Conservation (phyloP, 2,888 invertebrate genomes). For the Allygus modestus region DNA sequence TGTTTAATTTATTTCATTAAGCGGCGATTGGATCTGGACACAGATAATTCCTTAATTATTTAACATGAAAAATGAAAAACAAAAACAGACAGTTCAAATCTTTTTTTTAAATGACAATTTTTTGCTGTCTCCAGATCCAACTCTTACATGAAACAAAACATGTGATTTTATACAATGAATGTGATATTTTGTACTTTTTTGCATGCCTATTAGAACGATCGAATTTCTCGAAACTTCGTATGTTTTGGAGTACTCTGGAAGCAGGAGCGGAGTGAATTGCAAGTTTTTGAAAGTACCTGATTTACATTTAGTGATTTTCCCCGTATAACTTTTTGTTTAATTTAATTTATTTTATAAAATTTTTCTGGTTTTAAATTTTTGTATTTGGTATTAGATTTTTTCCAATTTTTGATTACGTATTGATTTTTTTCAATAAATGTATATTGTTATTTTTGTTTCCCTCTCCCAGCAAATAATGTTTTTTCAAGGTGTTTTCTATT, state of each 20-base stretch:
- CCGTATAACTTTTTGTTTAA: not conserved
- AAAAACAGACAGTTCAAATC: too few species aligned
- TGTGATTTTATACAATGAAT: not conserved
- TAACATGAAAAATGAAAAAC: not conserved
- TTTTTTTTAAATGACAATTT: not conserved
- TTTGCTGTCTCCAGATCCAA: not conserved
- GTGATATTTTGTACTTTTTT: conserved; percentile 1
- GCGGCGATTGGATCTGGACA: conserved; percentile 9
- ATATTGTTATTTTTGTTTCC: too few species aligned
- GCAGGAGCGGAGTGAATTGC: conserved; percentile 55
- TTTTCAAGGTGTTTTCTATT: too few species aligned
- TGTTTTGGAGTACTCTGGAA: conserved; percentile 68
- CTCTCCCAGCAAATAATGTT: too few species aligned
- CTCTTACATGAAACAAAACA: not conserved
- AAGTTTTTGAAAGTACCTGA: conserved; percentile 37
- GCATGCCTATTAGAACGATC: conserved; percentile 63
- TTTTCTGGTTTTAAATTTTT: not conserved
- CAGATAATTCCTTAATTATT: not conserved
- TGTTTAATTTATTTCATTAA: conserved; percentile 4
- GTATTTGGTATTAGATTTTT: too few species aligned
- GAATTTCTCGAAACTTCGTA: conserved; percentile 69
- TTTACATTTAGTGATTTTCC: not conserved
- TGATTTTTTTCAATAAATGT: too few species aligned
- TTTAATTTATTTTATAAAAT: not conserved
- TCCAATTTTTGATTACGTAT: too few species aligned